Base-by-base conservation (phyloP, 1,140 invertebrate species). In the Drosophila navojoa region DNA sequence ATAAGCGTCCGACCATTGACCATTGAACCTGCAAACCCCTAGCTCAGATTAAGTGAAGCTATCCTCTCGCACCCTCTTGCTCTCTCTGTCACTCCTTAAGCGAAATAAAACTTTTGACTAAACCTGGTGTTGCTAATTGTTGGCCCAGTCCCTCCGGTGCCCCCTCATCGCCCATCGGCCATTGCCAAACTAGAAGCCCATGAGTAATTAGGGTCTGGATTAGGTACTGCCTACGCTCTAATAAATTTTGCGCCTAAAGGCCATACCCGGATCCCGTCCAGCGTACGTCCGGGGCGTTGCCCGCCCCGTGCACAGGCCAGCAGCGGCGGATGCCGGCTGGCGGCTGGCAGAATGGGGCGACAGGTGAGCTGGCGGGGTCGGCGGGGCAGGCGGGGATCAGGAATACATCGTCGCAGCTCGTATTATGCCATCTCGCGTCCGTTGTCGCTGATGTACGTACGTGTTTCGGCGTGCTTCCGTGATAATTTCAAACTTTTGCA, bases 401-500 rank as follows among this genome's bases (percentile, higher is more conserved):
- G 49, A 57, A 25, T 5, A 16, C 32, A 32, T 19, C 67, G 35
- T 38, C 49, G 55, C 79, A 71, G 61, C 32, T 55, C 32, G 71
- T 72, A 87, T 87, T 82, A 87, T 89, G 82, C 76, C 81, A 82
- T 68, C 84, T 77, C 72, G 79, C 79, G 81, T 87, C 79, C 84
- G 81, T 64, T 76, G 79, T 70, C 81, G 75, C 64, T 78, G 79
- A 77, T 71, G 78, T 87, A 82, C 87, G 82, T 87, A 87, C 82
- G 82, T 87, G 82, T 87, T 87, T 82, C 79, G 84, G 71, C 82
- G 81, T 89, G 76, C 76, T 87, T 89, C 82, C 82, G 82, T 87
- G 82, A 87, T 87, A 87, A 89, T 87, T 87, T 87, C 79, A 82
- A 87, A 87, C 82, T 87, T 87, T 87, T 87, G 79, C 84, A 87